These are phyloP conservation scores for Seriola quinqueradiata DNA, from an alignment of 2,113 vertebrate genomes.

Conservation along the genomic window DNA sequence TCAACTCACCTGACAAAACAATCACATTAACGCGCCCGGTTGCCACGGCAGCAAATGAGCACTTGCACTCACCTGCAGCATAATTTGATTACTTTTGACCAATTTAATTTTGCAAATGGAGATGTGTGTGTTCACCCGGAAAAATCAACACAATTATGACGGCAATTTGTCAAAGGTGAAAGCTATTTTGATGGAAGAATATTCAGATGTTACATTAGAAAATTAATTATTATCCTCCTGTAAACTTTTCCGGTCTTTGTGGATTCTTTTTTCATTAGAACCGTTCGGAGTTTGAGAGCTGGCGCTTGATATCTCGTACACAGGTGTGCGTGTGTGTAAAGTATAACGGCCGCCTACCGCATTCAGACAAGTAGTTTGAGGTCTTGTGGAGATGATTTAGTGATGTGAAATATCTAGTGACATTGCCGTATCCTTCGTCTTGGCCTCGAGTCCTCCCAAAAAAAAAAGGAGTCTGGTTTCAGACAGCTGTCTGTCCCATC, in stretches of 20 bases:
- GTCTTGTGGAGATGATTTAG: not conserved
- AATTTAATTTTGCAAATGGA: constrained; percentile 75
- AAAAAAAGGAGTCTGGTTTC: not conserved
- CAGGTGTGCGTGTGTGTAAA: not conserved
- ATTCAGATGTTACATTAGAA: constrained; percentile 35
- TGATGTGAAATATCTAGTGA: not conserved
- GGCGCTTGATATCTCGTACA: not conserved
- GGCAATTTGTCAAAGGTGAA: constrained; percentile 67
- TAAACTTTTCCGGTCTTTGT: not conserved
- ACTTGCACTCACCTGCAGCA: constrained; percentile 75
- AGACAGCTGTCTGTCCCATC: constrained; percentile 1
- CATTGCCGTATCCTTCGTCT: not conserved
- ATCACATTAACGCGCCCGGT: constrained; percentile 68
- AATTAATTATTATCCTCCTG: constrained; percentile 13
- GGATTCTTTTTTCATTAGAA: not conserved
- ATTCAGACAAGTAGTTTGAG: not conserved
- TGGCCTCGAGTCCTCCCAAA: not conserved
- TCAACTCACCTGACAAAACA: constrained; percentile 78
- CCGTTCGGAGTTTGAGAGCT: not conserved
- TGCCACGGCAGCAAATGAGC: constrained; percentile 56
- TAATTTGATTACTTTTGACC: constrained; percentile 79
- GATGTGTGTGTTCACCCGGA: constrained; percentile 52
- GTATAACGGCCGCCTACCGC: not conserved
- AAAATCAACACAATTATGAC: constrained; percentile 64
- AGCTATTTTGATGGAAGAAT: constrained; percentile 38